Evolutionary conservation across 2,113 vertebrate genomes (phyloP).

Genomic region (Amphiprion percula): DNA sequence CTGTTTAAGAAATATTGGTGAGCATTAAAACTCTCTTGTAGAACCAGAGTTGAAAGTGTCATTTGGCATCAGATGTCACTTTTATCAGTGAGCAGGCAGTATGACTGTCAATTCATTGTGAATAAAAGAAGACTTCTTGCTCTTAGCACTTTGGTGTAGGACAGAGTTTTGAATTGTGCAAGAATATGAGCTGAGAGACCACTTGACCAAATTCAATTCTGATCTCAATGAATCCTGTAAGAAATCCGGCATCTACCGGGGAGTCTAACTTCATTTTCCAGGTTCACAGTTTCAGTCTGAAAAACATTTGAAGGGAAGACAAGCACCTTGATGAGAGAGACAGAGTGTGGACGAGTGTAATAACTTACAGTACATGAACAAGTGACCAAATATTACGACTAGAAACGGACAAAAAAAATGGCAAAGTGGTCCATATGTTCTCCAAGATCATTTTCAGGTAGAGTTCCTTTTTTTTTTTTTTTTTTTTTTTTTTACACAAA

Average conservation of each 20-base stretch:
- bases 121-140: neutral
- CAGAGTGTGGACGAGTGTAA: neutral
- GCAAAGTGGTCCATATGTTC: slow-evolving; percentile 20
- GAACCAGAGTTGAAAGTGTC: neutral
- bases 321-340: neutral
- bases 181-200: slow-evolving; percentile 8
- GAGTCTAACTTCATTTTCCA: slow-evolving; percentile 9
- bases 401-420: neutral
- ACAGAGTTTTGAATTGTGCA: slow-evolving; percentile 3
- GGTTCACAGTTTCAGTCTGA: slow-evolving; percentile 54
- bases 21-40: neutral
- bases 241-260: neutral
- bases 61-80: neutral
- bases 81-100: neutral
- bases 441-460: slow-evolving; percentile 5
- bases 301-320: slow-evolving; percentile 3
- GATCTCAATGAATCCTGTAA: neutral
- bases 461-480: slow-evolving; percentile 2
- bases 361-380: slow-evolving; percentile 22
- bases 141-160: neutral
- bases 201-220: slow-evolving; percentile 5
- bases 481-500: neutral
- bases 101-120: neutral
- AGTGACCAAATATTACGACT: neutral
- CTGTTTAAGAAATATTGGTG: slow-evolving; percentile 18